Percentiles rank a stretch among this genome's conserved stretches.
Conservation (phyloP, 1,140 invertebrate species). For the Anoplolepis gracilipes region DNA sequence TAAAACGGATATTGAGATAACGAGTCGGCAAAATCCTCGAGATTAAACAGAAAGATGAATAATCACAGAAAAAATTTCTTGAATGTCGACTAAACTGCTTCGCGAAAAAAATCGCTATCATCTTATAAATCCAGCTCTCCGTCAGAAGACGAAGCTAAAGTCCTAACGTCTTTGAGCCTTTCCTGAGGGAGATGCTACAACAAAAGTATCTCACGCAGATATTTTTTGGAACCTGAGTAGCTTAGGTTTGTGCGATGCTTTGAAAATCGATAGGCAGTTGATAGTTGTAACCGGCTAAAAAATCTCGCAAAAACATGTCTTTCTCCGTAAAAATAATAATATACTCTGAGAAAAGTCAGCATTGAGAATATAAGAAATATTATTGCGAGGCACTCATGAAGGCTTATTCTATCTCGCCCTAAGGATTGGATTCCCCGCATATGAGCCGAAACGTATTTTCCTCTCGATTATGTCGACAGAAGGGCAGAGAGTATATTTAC, state of each 20-base stretch:
- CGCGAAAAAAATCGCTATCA: neutral
- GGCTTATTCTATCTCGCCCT: neutral
- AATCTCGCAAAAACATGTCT: neutral
- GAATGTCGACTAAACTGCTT: neutral
- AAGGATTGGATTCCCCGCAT: conserved; percentile 6
- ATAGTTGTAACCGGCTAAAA: neutral
- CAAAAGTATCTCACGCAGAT: conserved; percentile 18
- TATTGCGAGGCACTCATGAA: conserved; percentile 11
- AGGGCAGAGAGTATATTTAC: conserved; percentile 44
- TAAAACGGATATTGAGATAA: conserved; percentile 41
- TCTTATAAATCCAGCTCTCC: conserved; percentile 28
- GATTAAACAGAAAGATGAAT: conserved; percentile 39
- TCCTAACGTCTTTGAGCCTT: conserved; percentile 36
- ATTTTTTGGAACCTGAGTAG: neutral
- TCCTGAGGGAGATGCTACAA: neutral
- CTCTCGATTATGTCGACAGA: conserved; percentile 37
- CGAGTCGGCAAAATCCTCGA: conserved; percentile 12
- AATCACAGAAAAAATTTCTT: conserved; percentile 25
- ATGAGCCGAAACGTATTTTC: conserved; percentile 55
- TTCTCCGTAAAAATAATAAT: neutral
- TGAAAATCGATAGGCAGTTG: neutral
- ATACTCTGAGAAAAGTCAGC: neutral
- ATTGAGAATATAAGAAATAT: conserved; percentile 43
- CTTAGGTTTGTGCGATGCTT: neutral
- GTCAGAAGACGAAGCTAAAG: neutral